Evolutionary conservation across 2,888 invertebrate species (phyloP).

Genomic region (Polietes domitor): DNA sequence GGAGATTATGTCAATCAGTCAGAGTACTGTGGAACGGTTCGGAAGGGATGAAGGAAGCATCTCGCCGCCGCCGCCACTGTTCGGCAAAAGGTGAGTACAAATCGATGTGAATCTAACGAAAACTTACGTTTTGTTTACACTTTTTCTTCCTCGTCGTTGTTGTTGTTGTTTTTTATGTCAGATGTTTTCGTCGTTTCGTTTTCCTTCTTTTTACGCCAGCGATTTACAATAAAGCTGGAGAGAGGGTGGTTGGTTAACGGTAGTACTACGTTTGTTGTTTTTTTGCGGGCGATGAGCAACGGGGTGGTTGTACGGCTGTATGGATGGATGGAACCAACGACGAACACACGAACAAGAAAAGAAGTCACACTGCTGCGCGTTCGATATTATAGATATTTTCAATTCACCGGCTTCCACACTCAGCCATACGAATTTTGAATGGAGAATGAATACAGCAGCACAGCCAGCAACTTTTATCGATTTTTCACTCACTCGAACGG

Average conservation of each 20-base stretch:
- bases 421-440: conserved; percentile 25
- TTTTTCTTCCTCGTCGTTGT: conserved; percentile 30
- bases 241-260: conserved; percentile 36
- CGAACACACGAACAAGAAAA: conserved; percentile 35
- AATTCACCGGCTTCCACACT: conserved; percentile 69
- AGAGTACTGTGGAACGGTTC: neutral
- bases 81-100: neutral
- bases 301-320: neutral
- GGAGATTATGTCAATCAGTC: neutral
- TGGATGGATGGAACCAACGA: conserved; percentile 11
- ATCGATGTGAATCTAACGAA: conserved; percentile 19
- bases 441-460: no score
- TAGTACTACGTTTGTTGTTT: conserved; percentile 35
- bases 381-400: conserved; percentile 54
- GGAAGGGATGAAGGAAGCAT: neutral
- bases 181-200: conserved; percentile 28
- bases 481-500: conserved; percentile 69
- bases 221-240: conserved; percentile 6
- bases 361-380: conserved; percentile 45
- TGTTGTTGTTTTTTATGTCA: conserved; percentile 37
- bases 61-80: no score
- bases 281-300: neutral
- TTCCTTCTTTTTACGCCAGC: conserved; percentile 7
- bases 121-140: conserved; percentile 63
- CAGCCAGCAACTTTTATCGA: conserved; percentile 72